Evolutionary conservation across 2,888 invertebrate species (phyloP).

Genomic region (Habroteleia sp.): DNA sequence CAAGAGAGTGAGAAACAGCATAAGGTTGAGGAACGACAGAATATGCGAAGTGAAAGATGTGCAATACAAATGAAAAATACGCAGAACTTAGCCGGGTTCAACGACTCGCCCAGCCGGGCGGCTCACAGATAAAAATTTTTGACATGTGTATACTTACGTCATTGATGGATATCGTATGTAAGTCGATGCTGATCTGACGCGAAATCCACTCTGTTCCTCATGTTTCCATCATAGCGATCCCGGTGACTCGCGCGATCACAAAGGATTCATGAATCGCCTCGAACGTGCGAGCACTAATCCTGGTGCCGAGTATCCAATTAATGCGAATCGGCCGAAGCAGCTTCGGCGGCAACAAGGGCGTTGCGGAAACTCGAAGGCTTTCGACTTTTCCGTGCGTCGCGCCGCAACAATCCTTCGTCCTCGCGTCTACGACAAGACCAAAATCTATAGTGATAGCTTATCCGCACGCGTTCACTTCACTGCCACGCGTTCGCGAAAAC

Average conservation of each 20-base stretch:
- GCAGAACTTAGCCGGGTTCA: constrained; percentile 38
- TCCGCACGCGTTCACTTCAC: constrained; percentile 50
- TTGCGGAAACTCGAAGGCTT: constrained; percentile 64
- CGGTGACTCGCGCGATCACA: constrained; percentile 69
- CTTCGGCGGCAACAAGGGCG: constrained; percentile 30
- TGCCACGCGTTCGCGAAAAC: constrained; percentile 25
- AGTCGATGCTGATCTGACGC: constrained; percentile 73
- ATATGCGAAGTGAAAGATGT: too few relatives aligned
- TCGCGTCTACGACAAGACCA: constrained; percentile 45
- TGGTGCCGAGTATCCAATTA: constrained; percentile 56
- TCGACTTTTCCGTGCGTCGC: constrained; percentile 62
- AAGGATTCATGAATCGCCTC: constrained; percentile 57
- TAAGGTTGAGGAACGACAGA: too few relatives aligned
- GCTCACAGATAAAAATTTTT: constrained; percentile 31
- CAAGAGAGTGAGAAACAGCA: too few relatives aligned
- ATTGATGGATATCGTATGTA: constrained; percentile 77
- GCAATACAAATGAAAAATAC: constrained; percentile 18
- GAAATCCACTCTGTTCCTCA: constrained; percentile 76
- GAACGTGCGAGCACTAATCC: constrained; percentile 42
- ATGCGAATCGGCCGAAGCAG: constrained; percentile 20
- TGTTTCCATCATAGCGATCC: constrained; percentile 78
- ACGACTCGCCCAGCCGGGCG: constrained; percentile 33
- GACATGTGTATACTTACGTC: constrained; percentile 75
- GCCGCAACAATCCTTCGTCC: background rate
- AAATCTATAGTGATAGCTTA: constrained; percentile 33